These are phyloP conservation scores for Pedetes capensis DNA, from an alignment of 2,113 vertebrate species.

Conservation along the genomic window DNA sequence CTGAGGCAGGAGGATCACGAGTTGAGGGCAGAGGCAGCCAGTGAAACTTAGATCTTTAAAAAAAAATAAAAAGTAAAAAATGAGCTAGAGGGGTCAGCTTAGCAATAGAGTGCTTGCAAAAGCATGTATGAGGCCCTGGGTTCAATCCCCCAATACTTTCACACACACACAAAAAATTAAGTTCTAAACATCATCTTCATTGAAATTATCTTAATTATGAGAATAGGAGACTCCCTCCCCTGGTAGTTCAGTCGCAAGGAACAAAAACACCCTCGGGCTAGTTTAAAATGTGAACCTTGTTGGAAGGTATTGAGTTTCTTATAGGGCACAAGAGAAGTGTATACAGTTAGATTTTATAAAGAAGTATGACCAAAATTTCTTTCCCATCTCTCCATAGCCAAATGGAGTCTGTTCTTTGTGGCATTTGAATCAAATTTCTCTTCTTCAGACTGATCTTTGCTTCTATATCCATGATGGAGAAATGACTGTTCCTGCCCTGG, in stretches of 20 bases:
- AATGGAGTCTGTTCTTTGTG: not conserved
- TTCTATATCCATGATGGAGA: not conserved
- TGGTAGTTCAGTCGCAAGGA: not conserved
- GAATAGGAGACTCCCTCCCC: not conserved
- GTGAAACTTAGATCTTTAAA: too few relatives aligned
- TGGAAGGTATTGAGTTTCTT: not conserved
- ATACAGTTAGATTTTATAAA: too few relatives aligned
- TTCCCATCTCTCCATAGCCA: not conserved
- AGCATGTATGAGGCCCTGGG: too few relatives aligned
- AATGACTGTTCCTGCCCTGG: not conserved
- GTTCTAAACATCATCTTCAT: conserved; percentile 8
- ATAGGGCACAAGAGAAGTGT: not conserved
- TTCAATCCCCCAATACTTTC: too few relatives aligned
- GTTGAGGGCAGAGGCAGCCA: too few relatives aligned
- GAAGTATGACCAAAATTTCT: not conserved
- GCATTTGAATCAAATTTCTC: not conserved
- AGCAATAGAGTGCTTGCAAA: too few relatives aligned
- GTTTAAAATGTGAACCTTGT: conserved; percentile 8
- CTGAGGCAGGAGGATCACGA: too few relatives aligned
- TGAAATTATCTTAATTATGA: conserved; percentile 10
- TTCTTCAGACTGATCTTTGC: conserved; percentile 1
- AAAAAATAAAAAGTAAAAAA: too few relatives aligned
- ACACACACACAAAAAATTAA: too few relatives aligned
- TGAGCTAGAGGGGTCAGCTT: too few relatives aligned
- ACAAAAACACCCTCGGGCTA: not conserved